phyloP scores from a whole-genome alignment of 2,888 invertebrate genomes.

The Caenorhabditis sulstoni region DNA sequence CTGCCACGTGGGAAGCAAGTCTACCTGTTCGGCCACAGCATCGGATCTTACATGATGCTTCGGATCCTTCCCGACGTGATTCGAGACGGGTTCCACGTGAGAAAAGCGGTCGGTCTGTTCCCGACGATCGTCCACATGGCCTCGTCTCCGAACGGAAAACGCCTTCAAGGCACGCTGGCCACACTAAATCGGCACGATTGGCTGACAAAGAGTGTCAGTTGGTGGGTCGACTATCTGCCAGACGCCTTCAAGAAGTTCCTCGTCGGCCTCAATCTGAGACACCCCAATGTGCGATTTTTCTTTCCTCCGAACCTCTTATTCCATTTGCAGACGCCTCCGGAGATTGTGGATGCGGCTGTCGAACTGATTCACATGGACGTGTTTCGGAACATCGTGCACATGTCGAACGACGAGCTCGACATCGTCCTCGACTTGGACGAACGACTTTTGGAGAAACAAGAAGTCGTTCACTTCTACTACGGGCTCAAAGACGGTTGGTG shows the following conservation, averaged over 20 bases:
- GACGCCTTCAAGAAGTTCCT: constrained; percentile 63
- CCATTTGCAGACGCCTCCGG: constrained; percentile 58
- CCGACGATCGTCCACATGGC: constrained; percentile 78
- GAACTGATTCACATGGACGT: constrained; percentile 70
- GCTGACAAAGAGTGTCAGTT: constrained; percentile 65
- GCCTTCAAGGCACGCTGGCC: constrained; percentile 63
- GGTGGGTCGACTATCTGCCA: constrained; percentile 71
- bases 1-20: constrained; percentile 66
- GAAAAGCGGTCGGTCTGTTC: constrained; percentile 71
- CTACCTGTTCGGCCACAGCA: constrained; percentile 75
- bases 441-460: constrained; percentile 55
- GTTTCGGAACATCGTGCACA: constrained; percentile 72
- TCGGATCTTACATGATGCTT: constrained; percentile 75
- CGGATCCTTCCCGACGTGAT: constrained; percentile 67
- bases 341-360: constrained; percentile 63
- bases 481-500: constrained; percentile 74
- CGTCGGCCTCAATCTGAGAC: constrained; percentile 57
- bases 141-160: constrained; percentile 72
- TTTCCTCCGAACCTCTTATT: neutral
- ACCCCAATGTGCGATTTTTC: constrained; percentile 22
- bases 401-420: constrained; percentile 72
- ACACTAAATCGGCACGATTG: constrained; percentile 71
- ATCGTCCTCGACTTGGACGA: constrained; percentile 62
- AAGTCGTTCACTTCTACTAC: constrained; percentile 68
- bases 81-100: constrained; percentile 63